phyloP scores from a whole-genome alignment of 1,140 invertebrate genomes.

The Drosophila fuyamai region DNA sequence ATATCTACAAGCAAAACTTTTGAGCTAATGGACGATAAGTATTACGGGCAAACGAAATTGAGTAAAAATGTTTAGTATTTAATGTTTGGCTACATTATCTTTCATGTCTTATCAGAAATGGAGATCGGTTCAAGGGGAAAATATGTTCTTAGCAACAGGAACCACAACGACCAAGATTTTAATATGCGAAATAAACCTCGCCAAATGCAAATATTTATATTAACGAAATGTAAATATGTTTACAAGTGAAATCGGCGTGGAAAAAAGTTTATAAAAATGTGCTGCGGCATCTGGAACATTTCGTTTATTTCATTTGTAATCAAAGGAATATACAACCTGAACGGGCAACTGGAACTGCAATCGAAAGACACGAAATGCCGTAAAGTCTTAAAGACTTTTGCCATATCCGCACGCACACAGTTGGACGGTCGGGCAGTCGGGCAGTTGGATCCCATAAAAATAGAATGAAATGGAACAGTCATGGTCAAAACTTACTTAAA shows the following conservation, averaged over 20 bases:
- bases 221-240: slow-evolving; percentile 76
- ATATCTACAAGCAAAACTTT: not conserved
- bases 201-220: slow-evolving; percentile 70
- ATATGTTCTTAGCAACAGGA: not conserved
- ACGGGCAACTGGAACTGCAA: slow-evolving; percentile 32
- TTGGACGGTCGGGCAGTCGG: slow-evolving; percentile 7
- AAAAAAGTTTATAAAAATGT: slow-evolving; percentile 78
- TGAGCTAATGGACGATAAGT: not conserved
- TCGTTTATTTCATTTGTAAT: slow-evolving; percentile 82
- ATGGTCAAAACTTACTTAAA: slow-evolving; percentile 74
- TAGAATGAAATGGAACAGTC: slow-evolving; percentile 62
- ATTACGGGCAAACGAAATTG: not conserved
- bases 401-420: slow-evolving; percentile 13
- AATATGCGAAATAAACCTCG: slow-evolving; percentile 22
- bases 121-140: slow-evolving; percentile 6
- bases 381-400: slow-evolving; percentile 66
- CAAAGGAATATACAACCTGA: slow-evolving; percentile 63
- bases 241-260: slow-evolving; percentile 58
- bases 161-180: slow-evolving; percentile 1
- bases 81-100: not conserved
- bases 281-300: slow-evolving; percentile 72
- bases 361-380: slow-evolving; percentile 49
- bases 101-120: not conserved
- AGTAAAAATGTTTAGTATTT: not conserved
- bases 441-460: slow-evolving; percentile 43